Evolutionary conservation across 2,113 vertebrate genomes (phyloP), one percentile per base, ranked within the genome.

Genomic region (Callipepla squamata): DNA sequence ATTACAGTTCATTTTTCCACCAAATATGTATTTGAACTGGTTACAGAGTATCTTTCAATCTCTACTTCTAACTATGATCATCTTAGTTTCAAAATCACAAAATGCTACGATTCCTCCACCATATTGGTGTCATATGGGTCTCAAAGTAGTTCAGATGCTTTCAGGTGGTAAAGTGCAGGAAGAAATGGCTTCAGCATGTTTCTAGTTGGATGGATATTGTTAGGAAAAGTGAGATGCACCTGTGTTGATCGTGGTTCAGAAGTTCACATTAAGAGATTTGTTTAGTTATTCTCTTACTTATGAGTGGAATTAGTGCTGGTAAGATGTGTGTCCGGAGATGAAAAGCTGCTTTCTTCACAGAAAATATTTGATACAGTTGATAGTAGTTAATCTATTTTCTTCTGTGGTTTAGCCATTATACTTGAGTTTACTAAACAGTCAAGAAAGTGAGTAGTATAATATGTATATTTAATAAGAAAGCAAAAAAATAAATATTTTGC

Each of bases 101-200:
- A 82, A 17, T 65, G 19, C 1, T 76, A 38, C 13, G 72, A 68
- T 28, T 67, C 3, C 7, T 80, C 16, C 90, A 36, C 18, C 30
- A 0, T 77, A 18, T 34, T 61, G 13, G 1, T 76, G 8, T 34
- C 5, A 0, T 47, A 8, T 10, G 34, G 30, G 2, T 66, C n/a
- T 9, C 72, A 5, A n/a, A 69, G 50, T 83, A 51, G 21, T 30
- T 18, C 7, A 45, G 13, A 42, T 68, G 20, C 21, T 69, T 67
- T 44, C 14, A 26, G 28, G 8, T 57, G 42, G 14, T 34, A 84
- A 38, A n/a, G 32, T 3, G 15, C 12, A 32, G 5, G 47, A 16
- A 38, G 13, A 45, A 80, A 32, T 80, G 20, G 32, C 78, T 75
- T 73, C 21, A 28, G 26, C 66, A 15, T 42, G 4, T 6, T 91